These are phyloP conservation scores for Recurvirostra avosetta DNA, from an alignment of 2,113 vertebrate genomes.

Conservation along the genomic window DNA sequence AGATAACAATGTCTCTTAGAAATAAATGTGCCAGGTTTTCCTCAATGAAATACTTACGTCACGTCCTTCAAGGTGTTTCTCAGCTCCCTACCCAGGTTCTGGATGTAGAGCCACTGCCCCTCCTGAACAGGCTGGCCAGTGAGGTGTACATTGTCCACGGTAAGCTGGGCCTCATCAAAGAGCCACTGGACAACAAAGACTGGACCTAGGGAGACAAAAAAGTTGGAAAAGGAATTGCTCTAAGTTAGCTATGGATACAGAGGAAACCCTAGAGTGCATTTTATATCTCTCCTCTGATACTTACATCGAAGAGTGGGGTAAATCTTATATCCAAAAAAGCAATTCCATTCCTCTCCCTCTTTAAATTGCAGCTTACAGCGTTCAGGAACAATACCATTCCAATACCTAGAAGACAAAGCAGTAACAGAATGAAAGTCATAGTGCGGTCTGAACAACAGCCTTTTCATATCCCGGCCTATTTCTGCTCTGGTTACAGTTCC, in stretches of 20 bases:
- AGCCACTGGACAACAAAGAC: conserved; percentile 98
- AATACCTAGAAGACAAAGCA: conserved; percentile 80
- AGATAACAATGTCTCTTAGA: background rate
- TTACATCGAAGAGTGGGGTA: conserved; percentile 94
- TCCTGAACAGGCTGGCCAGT: conserved; percentile 96
- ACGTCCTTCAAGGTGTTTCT: conserved; percentile 94
- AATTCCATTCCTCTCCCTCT: conserved; percentile 96
- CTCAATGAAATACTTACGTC: conserved; percentile 79
- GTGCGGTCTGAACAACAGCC: background rate
- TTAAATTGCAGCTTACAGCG: conserved; percentile 85
- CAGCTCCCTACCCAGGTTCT: conserved; percentile 91
- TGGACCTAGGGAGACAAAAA: conserved; percentile 74
- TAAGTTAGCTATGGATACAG: background rate
- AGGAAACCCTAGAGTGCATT: background rate
- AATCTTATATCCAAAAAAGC: conserved; percentile 97
- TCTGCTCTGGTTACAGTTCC: background rate
- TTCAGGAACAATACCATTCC: conserved; percentile 91
- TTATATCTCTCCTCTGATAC: conserved; percentile 12
- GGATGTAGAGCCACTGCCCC: conserved; percentile 96
- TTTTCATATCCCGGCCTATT: background rate
- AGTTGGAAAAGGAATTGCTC: background rate
- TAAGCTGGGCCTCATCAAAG: conserved; percentile 96
- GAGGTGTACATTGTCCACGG: conserved; percentile 94
- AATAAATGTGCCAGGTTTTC: background rate
- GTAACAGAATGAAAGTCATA: background rate